These are phyloP conservation scores for Amblyopsis hoosieri DNA, from an alignment of 2,797 vertebrate species.

Conservation along the genomic window DNA sequence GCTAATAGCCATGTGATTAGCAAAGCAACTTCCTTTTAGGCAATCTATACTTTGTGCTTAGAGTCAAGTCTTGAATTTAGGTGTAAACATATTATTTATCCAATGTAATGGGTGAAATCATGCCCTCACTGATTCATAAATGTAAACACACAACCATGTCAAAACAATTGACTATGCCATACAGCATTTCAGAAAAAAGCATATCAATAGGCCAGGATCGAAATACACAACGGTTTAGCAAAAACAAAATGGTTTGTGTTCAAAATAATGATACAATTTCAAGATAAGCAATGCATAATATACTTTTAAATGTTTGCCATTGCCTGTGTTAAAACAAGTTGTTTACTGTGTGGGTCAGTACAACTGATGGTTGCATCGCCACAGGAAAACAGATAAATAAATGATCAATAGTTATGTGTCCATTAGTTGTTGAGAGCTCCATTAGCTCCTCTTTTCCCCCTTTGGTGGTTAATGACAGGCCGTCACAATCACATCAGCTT, in stretches of 20 bases:
- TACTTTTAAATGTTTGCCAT: slow-evolving; percentile 21
- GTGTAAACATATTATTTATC: no score
- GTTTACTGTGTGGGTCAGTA: slow-evolving; percentile 44
- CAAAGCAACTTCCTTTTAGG: no score
- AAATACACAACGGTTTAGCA: slow-evolving; percentile 4
- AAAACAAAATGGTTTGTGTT: not conserved
- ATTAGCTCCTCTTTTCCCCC: slow-evolving; percentile 73
- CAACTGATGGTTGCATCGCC: slow-evolving; percentile 43
- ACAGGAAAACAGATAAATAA: slow-evolving; percentile 74
- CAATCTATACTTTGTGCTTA: no score
- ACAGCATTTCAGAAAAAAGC: no score
- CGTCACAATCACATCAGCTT: slow-evolving; percentile 77
- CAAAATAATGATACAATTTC: slow-evolving; percentile 3
- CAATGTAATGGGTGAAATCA: no score
- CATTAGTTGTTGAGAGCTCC: slow-evolving; percentile 82
- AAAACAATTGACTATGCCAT: no score
- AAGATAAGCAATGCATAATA: slow-evolving; percentile 7
- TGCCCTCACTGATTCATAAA: no score
- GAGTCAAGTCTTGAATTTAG: no score
- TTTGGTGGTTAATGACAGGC: slow-evolving; percentile 77
- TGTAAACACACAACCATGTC: no score
- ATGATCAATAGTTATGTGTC: slow-evolving; percentile 78
- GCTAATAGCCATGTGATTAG: no score
- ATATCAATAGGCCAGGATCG: no score
- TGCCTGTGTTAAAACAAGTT: slow-evolving; percentile 45